phyloP scores from a whole-genome alignment of 1,140 invertebrate genomes.

The silkworm (Bombyx mori) region ASM3026992v2 NC_085117.1:14869501-14870000 shows the following conservation, averaged over 20 bases:
- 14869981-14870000: too few relatives aligned
- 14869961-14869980: too few relatives aligned
- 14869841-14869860: slow-evolving; percentile 21
- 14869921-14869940: background rate
- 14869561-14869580: too few relatives aligned
- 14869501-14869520: too few relatives aligned
- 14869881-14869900: slow-evolving; percentile 45
- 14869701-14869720: slow-evolving; percentile 1
- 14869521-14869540: too few relatives aligned
- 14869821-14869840: slow-evolving; percentile 11
- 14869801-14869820: slow-evolving; percentile 4
- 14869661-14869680: too few relatives aligned
- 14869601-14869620: too few relatives aligned
- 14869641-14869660: too few relatives aligned
- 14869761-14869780: slow-evolving; percentile 10
- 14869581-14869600: too few relatives aligned
- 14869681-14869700: background rate
- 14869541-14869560: too few relatives aligned
- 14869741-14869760: slow-evolving; percentile 9
- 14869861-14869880: slow-evolving; percentile 43
- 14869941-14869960: too few relatives aligned
- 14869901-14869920: slow-evolving; percentile 41
- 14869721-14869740: slow-evolving; percentile 19
- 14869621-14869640: too few relatives aligned
- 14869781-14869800: slow-evolving; percentile 15